phyloP scores from a whole-genome alignment of 2,888 invertebrate species.

The Ommatoiulus sabulosus region DNA sequence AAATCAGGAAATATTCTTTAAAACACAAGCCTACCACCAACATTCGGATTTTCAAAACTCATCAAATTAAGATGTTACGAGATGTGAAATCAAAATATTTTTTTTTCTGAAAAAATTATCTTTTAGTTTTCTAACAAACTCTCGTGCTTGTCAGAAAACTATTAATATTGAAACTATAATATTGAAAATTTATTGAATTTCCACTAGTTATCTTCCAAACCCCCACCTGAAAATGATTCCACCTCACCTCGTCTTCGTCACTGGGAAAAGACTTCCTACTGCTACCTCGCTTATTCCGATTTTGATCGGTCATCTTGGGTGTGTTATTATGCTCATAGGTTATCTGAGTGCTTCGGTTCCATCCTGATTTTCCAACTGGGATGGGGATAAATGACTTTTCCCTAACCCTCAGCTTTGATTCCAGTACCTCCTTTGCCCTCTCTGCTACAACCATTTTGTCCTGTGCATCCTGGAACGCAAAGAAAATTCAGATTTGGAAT shows the following conservation, averaged over 20 bases:
- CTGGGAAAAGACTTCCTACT: not conserved
- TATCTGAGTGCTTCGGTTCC: constrained; percentile 10
- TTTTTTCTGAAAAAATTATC: no score
- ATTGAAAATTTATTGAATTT: no score
- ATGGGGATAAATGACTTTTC: constrained; percentile 59
- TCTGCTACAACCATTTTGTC: constrained; percentile 78
- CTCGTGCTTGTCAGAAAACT: no score
- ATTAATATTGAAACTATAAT: no score
- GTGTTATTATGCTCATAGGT: constrained; percentile 2
- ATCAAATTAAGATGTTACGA: no score
- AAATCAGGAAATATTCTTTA: no score
- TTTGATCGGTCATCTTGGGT: not conserved
- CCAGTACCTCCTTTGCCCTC: constrained; percentile 73
- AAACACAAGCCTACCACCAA: no score
- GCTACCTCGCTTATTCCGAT: constrained; percentile 29
- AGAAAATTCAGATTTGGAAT: not conserved
- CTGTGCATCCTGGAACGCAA: constrained; percentile 58
- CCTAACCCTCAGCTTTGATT: constrained; percentile 70
- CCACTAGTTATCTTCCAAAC: no score
- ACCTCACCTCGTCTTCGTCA: constrained; percentile 9
- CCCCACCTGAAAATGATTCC: no score
- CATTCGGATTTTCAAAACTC: no score
- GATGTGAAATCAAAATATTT: no score
- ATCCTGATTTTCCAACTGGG: not conserved
- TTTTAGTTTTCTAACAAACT: no score